Percentiles rank a stretch among this genome's conserved stretches.
Evolutionary conservation across 2,888 invertebrate species (phyloP).

Genomic region (Aelia acuminata): DNA sequence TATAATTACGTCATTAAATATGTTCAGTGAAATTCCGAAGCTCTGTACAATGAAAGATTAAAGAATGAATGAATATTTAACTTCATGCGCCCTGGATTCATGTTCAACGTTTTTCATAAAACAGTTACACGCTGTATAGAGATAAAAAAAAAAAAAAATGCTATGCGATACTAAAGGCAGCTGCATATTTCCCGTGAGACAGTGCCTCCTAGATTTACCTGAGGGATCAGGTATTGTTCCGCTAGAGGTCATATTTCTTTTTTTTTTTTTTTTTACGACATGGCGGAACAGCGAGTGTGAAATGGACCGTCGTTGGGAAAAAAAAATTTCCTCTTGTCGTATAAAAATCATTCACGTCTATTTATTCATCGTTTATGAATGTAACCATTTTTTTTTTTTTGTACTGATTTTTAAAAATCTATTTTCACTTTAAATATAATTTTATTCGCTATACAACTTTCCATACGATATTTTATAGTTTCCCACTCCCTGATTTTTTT

Average conservation of each 20-base stretch:
- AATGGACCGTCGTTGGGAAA: background rate
- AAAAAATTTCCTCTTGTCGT: background rate
- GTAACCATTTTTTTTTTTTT: no score
- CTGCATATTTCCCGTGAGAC: conserved; percentile 8
- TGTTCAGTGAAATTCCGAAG: no score
- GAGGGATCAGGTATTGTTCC: conserved; percentile 14
- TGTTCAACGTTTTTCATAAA: background rate
- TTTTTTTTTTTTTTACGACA: background rate
- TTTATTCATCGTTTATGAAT: background rate
- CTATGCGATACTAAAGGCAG: background rate
- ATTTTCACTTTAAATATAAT: no score
- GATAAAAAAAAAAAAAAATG: background rate
- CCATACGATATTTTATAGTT: no score
- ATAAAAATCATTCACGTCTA: background rate
- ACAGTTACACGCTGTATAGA: background rate
- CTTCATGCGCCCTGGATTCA: background rate
- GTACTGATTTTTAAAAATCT: no score
- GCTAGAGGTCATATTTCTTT: background rate
- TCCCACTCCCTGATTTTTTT: no score
- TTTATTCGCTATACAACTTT: no score
- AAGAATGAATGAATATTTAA: no score
- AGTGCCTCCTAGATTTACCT: background rate
- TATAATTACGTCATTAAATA: no score
- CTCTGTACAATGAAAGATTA: no score
- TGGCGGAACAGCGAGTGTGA: conserved; percentile 2